A percentile compares a stretch with the other conserved stretches of the same genome.
Evolutionary conservation across 2,113 vertebrate genomes (phyloP).

Genomic region (Pycnonotus jocosus): DNA sequence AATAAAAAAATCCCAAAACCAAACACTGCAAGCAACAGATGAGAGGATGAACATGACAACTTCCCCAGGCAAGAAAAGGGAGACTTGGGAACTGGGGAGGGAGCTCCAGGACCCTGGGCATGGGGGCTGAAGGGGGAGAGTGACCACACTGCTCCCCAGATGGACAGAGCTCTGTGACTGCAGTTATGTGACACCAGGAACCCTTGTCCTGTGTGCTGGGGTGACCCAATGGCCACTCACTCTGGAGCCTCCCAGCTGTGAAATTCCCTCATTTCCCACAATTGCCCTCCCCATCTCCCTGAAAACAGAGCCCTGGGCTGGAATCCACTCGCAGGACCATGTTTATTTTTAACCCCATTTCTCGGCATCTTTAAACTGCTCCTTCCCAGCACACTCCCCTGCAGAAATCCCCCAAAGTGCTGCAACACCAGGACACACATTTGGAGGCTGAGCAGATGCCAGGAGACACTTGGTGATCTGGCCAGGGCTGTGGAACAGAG

Average conservation of each 20-base stretch:
- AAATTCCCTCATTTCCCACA: background rate
- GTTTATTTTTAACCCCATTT: slow-evolving; percentile 23
- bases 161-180: background rate
- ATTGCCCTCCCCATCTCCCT: background rate
- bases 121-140: background rate
- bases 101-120: background rate
- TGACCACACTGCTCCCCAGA: background rate
- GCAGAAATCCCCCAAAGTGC: background rate
- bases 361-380: background rate
- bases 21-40: background rate
- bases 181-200: background rate
- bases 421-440: background rate
- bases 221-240: background rate
- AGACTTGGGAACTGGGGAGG: background rate
- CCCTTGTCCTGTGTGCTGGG: background rate
- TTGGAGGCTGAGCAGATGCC: background rate
- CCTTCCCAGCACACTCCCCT: slow-evolving; percentile 1
- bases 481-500: background rate
- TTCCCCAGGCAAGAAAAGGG: fast-evolving
- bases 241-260: background rate
- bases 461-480: background rate
- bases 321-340: background rate
- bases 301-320: background rate
- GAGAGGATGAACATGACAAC: background rate
- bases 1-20: background rate